Evolutionary conservation across 2,888 invertebrate species (phyloP).

Genomic region (Drosophila diplacantha): DNA sequence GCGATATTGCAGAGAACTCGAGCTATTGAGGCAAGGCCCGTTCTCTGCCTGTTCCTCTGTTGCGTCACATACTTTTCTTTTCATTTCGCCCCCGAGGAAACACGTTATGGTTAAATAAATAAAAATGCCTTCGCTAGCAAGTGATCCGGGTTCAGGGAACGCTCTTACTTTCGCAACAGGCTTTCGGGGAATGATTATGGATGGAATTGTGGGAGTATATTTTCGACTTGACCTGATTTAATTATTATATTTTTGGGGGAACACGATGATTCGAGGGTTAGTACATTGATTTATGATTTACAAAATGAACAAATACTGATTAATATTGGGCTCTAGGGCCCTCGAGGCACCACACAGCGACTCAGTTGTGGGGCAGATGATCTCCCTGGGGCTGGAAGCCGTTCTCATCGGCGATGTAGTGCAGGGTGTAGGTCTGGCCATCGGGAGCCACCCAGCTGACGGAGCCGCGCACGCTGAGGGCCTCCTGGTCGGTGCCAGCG

Average conservation of each 20-base stretch:
- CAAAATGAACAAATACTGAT: conserved; percentile 40
- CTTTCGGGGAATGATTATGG: not conserved
- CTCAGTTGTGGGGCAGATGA: conserved; percentile 70
- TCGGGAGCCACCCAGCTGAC: conserved; percentile 78
- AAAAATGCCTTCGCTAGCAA: conserved; percentile 14
- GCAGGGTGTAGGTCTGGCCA: conserved; percentile 78
- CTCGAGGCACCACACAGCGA: not conserved
- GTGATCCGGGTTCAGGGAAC: conserved; percentile 35
- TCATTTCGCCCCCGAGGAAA: conserved; percentile 43
- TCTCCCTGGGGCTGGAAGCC: conserved; percentile 79
- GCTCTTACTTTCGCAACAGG: not conserved
- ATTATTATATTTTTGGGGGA: conserved; percentile 1
- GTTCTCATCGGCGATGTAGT: conserved; percentile 80
- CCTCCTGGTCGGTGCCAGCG: conserved; percentile 77
- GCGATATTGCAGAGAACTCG: conserved; percentile 1
- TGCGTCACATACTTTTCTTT: conserved; percentile 66
- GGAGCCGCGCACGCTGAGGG: conserved; percentile 77
- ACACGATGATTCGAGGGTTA: conserved; percentile 1
- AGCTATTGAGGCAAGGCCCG: not conserved
- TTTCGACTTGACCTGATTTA: not conserved
- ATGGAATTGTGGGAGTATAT: not conserved
- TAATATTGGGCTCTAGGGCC: conserved; percentile 5
- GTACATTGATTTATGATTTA: conserved; percentile 16
- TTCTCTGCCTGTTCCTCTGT: conserved; percentile 21
- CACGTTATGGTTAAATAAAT: conserved; percentile 16